phyloP scores from a whole-genome alignment of 2,888 invertebrate species.

The Stenurella melanura region DNA sequence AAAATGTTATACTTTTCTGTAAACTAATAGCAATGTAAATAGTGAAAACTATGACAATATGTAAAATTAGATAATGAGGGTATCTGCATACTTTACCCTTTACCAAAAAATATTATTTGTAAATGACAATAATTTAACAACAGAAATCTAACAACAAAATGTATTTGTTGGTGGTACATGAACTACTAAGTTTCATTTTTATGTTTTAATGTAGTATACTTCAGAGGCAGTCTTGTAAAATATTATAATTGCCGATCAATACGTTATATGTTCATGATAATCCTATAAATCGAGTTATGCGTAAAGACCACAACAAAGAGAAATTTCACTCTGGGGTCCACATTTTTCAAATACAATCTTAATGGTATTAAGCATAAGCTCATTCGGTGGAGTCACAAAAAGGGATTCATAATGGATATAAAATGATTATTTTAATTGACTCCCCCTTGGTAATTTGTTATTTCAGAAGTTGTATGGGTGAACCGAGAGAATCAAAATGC shows the following conservation, averaged over 20 bases:
- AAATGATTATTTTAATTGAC: constrained; percentile 51
- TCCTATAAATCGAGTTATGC: constrained; percentile 35
- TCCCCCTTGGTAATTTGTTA: constrained; percentile 46
- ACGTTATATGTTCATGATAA: constrained; percentile 22
- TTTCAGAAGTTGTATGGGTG: constrained; percentile 42
- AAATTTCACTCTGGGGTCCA: constrained; percentile 10
- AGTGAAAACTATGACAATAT: too few species aligned
- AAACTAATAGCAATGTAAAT: too few species aligned
- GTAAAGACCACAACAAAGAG: constrained; percentile 34
- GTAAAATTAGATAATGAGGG: too few species aligned
- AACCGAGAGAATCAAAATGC: constrained; percentile 42
- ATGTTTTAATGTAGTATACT: background rate
- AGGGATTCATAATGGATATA: constrained; percentile 50
- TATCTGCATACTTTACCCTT: too few species aligned
- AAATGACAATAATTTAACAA: too few species aligned
- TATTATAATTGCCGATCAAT: constrained; percentile 30
- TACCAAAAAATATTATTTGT: too few species aligned
- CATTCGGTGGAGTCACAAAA: constrained; percentile 37
- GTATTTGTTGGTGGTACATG: too few species aligned
- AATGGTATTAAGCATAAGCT: constrained; percentile 36
- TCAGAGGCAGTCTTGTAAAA: constrained; percentile 18
- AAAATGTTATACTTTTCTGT: too few species aligned
- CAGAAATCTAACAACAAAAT: too few species aligned
- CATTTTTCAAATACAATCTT: constrained; percentile 40
- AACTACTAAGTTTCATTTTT: background rate